Base-by-base conservation (phyloP, 1,140 invertebrate species). In the Aphidius ervi region DNA sequence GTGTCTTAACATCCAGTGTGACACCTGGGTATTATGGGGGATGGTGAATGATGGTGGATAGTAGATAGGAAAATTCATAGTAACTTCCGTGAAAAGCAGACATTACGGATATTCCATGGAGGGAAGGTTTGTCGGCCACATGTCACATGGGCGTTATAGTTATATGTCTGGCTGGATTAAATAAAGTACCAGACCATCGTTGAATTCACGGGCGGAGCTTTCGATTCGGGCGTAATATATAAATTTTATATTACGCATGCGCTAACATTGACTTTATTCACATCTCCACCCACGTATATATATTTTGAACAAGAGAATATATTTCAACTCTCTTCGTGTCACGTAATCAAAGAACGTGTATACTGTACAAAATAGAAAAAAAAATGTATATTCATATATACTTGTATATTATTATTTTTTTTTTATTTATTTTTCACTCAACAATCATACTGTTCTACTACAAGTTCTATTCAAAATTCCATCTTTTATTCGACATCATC, bases 201-300 rank as follows among this genome's bases (percentile, higher is more conserved):
- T 40, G 68, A 67, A 47, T 59, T 66, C 65, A 64, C 68, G 74
- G 75, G 75, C 75, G 76, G 76, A 70, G 75, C 76, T 75, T 75
- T 78, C 69, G 61, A 70, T 68, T 62, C 66, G 66, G 53, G 59
- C 56, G 50, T 10, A n/a, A 43, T 10, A 8, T 16, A 61, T 42
- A 52, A 37, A 52, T 52, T 59, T 58, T 49, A 31, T 31, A 62
- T 50, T 57, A 49, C 74, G 72, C 71, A 65, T 63, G 68, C 74
- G 71, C 64, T 9, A n/a, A 20, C 0, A n/a, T 52, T 37, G 37
- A n/a, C 42, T 37, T 37, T 39, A 52, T 37, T 39, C 50, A 52
- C 50, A 23, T 42, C 23, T 48, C 46, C 10, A 46, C 37, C 50
- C 54, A 49, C 23, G 45, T 45, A 37, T 16, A 16, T 16, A 16